Conservation (phyloP, 2,888 invertebrate genomes). For the Campoplex capitator region DNA sequence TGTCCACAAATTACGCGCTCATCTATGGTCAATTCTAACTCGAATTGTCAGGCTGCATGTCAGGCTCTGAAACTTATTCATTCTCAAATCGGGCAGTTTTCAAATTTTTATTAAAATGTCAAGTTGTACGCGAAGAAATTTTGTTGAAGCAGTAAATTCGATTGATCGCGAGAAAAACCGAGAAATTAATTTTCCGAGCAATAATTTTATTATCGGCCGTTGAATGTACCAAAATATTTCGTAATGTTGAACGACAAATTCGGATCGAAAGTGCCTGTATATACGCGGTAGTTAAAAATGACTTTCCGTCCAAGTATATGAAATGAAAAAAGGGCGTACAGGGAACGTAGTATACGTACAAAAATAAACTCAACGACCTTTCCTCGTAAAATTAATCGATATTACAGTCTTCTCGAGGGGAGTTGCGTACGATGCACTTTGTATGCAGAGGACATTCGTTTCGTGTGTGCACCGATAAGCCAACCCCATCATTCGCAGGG, state of each 20-base stretch:
- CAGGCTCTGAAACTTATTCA: no score
- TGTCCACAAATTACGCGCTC: slow-evolving; percentile 8
- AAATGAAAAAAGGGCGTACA: slow-evolving; percentile 2
- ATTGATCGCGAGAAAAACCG: no score
- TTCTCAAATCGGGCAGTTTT: neutral
- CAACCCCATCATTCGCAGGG: slow-evolving; percentile 57
- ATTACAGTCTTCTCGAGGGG: slow-evolving; percentile 5
- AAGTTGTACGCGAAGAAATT: neutral
- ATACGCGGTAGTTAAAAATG: neutral
- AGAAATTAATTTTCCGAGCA: no score
- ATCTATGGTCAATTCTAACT: neutral
- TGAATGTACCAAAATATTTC: no score
- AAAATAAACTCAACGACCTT: slow-evolving; percentile 12
- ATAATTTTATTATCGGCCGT: no score
- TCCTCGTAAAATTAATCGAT: slow-evolving; percentile 7
- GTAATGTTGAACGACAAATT: no score
- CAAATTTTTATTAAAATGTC: neutral
- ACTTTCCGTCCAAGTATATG: neutral
- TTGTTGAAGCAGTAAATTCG: no score
- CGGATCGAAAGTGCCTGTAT: neutral
- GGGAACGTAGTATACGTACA: neutral
- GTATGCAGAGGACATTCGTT: slow-evolving; percentile 51
- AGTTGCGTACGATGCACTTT: slow-evolving; percentile 38
- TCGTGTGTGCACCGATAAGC: slow-evolving; percentile 62
- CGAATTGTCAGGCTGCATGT: neutral